phyloP scores from a whole-genome alignment of 2,797 vertebrate species.

The Gallinago nigripennis region DNA sequence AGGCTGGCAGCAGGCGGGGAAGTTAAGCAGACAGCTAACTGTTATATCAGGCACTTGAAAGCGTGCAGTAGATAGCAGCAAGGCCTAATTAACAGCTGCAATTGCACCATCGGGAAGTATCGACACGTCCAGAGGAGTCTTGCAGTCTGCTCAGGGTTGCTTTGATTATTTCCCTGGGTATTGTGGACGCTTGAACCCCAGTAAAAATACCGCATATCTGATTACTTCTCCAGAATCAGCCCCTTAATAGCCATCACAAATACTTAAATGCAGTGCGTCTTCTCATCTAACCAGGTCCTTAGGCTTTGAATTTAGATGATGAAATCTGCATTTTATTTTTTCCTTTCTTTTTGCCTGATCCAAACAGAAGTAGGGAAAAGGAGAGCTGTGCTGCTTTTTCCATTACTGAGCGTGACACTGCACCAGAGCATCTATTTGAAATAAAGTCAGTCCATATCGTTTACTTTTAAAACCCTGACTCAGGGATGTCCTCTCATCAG shows the following conservation, averaged over 20 bases:
- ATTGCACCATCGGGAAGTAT: neutral
- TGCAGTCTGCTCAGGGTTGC: slow-evolving; percentile 6
- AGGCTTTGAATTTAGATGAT: neutral
- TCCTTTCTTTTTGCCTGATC: neutral
- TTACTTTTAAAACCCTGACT: neutral
- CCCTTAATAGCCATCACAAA: neutral
- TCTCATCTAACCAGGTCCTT: neutral
- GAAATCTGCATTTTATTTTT: neutral
- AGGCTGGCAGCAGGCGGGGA: neutral
- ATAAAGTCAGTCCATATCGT: neutral
- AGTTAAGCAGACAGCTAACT: neutral
- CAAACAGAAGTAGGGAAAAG: neutral
- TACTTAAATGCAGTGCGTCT: neutral
- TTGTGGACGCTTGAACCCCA: neutral
- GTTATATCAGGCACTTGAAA: neutral
- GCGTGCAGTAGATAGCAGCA: neutral
- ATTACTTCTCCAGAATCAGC: slow-evolving; percentile 37
- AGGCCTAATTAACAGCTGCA: neutral
- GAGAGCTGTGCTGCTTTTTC: neutral
- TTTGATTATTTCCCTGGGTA: slow-evolving; percentile 30
- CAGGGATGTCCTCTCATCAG: neutral
- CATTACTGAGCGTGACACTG: neutral
- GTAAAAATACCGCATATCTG: neutral
- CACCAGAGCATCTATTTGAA: neutral
- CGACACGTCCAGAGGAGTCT: neutral